Evolutionary conservation across 2,113 vertebrate genomes (phyloP).

Genomic region (Climacteris rufus): DNA sequence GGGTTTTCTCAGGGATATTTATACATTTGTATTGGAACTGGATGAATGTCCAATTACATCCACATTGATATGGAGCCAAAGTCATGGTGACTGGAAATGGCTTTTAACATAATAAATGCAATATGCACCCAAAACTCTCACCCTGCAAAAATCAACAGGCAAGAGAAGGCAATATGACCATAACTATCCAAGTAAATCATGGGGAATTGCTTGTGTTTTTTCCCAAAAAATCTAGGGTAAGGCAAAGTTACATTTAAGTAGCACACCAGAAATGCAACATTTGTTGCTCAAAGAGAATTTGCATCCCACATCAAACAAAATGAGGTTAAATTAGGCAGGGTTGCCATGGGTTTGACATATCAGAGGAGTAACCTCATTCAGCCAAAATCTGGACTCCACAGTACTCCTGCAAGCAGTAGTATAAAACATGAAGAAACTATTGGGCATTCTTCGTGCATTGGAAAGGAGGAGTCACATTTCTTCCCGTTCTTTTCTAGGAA

Average conservation of each 20-base stretch:
- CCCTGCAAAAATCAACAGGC: background rate
- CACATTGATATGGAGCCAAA: background rate
- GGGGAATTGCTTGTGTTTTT: background rate
- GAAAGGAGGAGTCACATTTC: background rate
- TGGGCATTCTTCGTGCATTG: background rate
- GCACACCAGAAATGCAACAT: background rate
- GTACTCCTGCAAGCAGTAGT: background rate
- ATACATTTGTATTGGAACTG: background rate
- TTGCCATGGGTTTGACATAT: background rate
- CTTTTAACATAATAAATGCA: background rate
- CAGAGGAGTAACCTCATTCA: background rate
- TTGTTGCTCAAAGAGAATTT: background rate
- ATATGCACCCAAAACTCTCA: background rate
- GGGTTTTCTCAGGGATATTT: accelerated
- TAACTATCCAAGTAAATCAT: background rate
- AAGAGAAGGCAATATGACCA: background rate
- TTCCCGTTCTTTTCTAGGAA: background rate
- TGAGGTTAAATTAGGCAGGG: background rate
- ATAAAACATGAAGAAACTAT: background rate
- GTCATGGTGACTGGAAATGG: background rate
- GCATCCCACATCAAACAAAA: background rate
- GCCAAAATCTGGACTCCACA: background rate
- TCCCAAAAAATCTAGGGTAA: background rate
- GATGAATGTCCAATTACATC: background rate
- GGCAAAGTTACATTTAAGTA: background rate